Conservation (phyloP, 1,140 invertebrate species). For the Cherax quadricarinatus region DNA sequence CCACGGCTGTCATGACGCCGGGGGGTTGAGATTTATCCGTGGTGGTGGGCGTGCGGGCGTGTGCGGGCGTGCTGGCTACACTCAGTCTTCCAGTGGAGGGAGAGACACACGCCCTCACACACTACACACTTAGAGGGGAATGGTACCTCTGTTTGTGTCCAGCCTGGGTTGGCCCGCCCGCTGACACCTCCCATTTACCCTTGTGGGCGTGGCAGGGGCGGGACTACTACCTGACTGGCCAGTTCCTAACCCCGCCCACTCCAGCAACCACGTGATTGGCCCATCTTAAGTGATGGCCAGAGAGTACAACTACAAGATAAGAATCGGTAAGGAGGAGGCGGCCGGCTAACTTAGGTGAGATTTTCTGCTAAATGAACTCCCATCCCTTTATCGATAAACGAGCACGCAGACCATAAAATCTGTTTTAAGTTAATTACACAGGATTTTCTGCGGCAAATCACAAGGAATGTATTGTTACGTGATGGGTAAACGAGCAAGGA, state of each 20-base stretch:
- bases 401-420: constrained; percentile 66
- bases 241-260: constrained; percentile 24
- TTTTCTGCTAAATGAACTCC: constrained; percentile 70
- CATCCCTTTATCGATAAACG: constrained; percentile 65
- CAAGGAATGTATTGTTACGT: constrained; percentile 68
- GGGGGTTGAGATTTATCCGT: constrained; percentile 25
- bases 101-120: constrained; percentile 52
- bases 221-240: constrained; percentile 43
- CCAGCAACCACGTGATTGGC: constrained; percentile 49
- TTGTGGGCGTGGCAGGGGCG: constrained; percentile 46
- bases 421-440: constrained; percentile 71
- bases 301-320: constrained; percentile 66
- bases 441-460: constrained; percentile 71
- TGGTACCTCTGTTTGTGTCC: constrained; percentile 24
- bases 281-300: constrained; percentile 60
- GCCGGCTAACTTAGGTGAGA: constrained; percentile 66
- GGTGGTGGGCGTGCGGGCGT: constrained; percentile 7
- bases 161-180: constrained; percentile 26
- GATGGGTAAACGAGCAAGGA: constrained; percentile 18
- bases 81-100: neutral
- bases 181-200: constrained; percentile 43
- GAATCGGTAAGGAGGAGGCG: constrained; percentile 69
- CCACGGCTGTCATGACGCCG: constrained; percentile 70
- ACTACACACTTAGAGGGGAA: constrained; percentile 54
- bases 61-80: neutral